Evolutionary conservation across 1,140 invertebrate genomes (phyloP), one percentile per base, ranked within the genome.

Genomic region (Pachypeltis micranthus): DNA sequence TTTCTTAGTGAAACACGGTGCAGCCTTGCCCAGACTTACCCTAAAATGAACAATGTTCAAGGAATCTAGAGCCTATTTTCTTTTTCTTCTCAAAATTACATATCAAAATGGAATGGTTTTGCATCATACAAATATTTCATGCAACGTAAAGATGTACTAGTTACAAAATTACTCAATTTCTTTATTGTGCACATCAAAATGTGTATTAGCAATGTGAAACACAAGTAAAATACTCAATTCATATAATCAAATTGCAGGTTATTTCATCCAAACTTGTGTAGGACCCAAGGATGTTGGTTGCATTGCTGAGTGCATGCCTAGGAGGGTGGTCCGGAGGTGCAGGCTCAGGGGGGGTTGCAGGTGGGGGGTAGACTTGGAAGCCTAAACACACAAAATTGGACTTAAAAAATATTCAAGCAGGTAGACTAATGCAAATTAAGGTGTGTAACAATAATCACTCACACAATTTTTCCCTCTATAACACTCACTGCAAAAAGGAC

Each of bases 321-420:
- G 67, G 69, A 66, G 68, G 79, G 71, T 85, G 83, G 73, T 89
- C 87, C 63, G 86, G 86, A 64, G 87, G 87, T 59, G 86, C 86
- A 65, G 87, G 87, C 75, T 90, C 87, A 56, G 87, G 87, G 31
- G 87, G 86, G 62, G 86, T 88, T 67, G 84, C 87, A 54, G 86
- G 85, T 65, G 84, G 85, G 67, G 87, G 87, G 73, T 88, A 90
- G 61, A 88, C 86, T 73, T 86, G 85, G 73, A 89, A 88, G 71
- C 86, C 87, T 85, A 73, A 67, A 67, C 44, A 67, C 63, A 66
- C 66, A 66, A 16, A 16, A 16, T 39, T 39, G 31, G 31, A 39
- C 31, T 26, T 26, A 62, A 26, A 55, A 67, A 27, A 23, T 63
- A 23, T 26, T 59, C 65, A n/a, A n/a, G n/a, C n/a, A n/a, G n/a